phyloP scores from a whole-genome alignment of 1,140 invertebrate genomes.

The Microvelia longipes region DNA sequence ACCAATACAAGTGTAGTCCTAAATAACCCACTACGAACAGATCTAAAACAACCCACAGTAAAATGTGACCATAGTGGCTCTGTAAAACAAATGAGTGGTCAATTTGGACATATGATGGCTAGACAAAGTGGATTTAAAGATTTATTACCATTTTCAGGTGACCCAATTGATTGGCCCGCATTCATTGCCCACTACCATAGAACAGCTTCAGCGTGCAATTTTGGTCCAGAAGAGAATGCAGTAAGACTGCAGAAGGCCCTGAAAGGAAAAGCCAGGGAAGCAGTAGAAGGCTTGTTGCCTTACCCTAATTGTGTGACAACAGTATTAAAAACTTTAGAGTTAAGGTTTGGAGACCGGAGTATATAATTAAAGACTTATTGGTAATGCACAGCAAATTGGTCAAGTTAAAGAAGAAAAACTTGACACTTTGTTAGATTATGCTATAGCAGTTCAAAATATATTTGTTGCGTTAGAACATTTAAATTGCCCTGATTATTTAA shows the following conservation, averaged over 20 bases:
- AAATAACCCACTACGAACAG: too few relatives aligned
- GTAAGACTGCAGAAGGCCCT: background rate
- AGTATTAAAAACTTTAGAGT: background rate
- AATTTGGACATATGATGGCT: too few relatives aligned
- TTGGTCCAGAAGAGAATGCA: background rate
- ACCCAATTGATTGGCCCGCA: too few relatives aligned
- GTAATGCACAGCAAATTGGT: background rate
- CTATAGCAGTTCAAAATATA: background rate
- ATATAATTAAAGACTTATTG: background rate
- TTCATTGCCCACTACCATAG: too few relatives aligned
- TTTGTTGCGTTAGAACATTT: background rate
- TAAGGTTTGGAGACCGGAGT: background rate
- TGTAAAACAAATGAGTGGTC: too few relatives aligned
- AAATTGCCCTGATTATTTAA: background rate
- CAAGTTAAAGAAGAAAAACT: background rate
- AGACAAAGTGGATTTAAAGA: too few relatives aligned
- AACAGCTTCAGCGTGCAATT: background rate
- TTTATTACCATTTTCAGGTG: too few relatives aligned
- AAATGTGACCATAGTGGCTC: too few relatives aligned
- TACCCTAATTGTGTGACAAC: background rate
- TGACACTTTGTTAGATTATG: background rate
- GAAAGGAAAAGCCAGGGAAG: background rate
- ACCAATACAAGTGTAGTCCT: too few relatives aligned
- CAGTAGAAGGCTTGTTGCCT: background rate
- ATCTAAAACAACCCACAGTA: too few relatives aligned